Evolutionary conservation across 2,888 invertebrate genomes (phyloP), one percentile per base, ranked within the genome.

Genomic region (Sinopyrophorus schimmeli): DNA sequence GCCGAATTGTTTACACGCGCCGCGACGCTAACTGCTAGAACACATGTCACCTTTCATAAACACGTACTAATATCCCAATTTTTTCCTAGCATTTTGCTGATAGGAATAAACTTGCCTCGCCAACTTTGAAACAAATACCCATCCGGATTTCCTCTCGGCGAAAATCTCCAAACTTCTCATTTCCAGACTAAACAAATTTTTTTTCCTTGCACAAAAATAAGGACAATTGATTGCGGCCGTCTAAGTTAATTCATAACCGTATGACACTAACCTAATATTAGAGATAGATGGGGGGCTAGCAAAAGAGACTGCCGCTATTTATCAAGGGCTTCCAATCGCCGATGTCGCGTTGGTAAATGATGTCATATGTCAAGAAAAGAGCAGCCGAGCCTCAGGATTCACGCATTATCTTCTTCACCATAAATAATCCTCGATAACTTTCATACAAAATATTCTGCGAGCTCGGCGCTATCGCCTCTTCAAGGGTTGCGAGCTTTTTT

Each of bases 1-100:
- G 76, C 77, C 77, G 74, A 68, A 68, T 67, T 77, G 77, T 77
- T 77, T 77, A 77, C 73, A 73, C 63, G 68, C 55, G 53, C 43
- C 52, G 51, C 53, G 54, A 56, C 54, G 54, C 54, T 54, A 53
- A 57, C 47, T 56, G 62, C 63, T 62, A 61, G 61, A 63, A 66
- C 69, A 69, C 66, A 69, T 70, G 70, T 70, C 68, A 66, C 62
- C 64, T 64, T 64, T 64, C 63, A 62, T 70, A 70, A 69, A 70
- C 68, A 69, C 64, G 65, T 66, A 66, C 65, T 67, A 67, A 69
- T 68, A 67, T 67, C 63, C 65, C 63, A 38, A 16, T 39, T 44
- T 44, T 49, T 50, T 48, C 20, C 21, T 20, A 42, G 27, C 38
- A 20, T 37, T 26, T 26, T 31, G 24, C n/a, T n/a, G n/a, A n/a